Evolutionary conservation across 2,113 vertebrate species (phyloP).

Genomic region (Oreochromis aureus): DNA sequence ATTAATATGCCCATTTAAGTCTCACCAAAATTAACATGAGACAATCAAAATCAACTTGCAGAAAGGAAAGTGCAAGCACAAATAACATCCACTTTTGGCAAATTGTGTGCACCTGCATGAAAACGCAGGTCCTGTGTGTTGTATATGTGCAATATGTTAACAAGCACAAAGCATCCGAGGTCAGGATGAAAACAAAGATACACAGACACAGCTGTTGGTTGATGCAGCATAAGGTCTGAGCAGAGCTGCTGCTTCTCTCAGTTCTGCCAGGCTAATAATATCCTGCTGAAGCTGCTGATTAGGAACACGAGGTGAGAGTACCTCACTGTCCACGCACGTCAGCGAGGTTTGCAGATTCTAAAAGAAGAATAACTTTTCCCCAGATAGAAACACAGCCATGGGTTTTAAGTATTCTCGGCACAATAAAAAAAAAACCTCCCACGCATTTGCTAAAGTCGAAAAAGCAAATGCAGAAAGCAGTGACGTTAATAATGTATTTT

Average conservation of each 20-base stretch:
- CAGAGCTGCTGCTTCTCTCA: slow-evolving; percentile 10
- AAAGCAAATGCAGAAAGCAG: neutral
- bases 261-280: slow-evolving; percentile 48
- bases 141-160: neutral
- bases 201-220: slow-evolving; percentile 25
- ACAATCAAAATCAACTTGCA: neutral
- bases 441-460: neutral
- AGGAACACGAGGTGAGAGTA: slow-evolving; percentile 55
- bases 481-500: slow-evolving; percentile 24
- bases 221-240: slow-evolving; percentile 17
- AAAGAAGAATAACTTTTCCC: slow-evolving; percentile 19
- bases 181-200: slow-evolving; percentile 30
- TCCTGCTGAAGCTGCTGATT: slow-evolving; percentile 21
- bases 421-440: neutral
- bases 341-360: slow-evolving; percentile 29
- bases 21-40: neutral
- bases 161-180: neutral
- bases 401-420: neutral
- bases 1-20: neutral
- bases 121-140: neutral
- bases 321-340: slow-evolving; percentile 41
- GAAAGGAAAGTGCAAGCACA: neutral
- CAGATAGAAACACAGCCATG: neutral
- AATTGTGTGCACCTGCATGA: neutral
- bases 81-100: neutral